A percentile compares a stretch with the other conserved stretches of the same genome.
Conservation (phyloP, 2,797 vertebrate genomes). For the Pseudochirops corinnae region DNA sequence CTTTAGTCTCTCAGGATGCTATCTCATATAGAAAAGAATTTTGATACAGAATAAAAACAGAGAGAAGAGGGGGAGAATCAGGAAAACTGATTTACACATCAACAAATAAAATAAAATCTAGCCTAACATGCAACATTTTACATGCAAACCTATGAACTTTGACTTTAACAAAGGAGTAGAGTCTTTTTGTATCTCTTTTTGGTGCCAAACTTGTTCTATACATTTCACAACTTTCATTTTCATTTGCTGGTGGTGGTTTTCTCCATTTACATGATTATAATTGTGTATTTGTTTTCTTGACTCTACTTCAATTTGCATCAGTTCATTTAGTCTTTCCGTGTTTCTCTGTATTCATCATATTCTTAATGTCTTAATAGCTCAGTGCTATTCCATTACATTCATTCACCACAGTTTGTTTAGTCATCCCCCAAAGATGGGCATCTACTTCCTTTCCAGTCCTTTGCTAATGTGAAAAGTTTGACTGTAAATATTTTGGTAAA, state of each 20-base stretch:
- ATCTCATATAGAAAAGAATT: not conserved
- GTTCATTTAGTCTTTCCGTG: not conserved
- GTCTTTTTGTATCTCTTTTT: not conserved
- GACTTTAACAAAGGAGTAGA: not conserved
- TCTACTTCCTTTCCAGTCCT: not conserved
- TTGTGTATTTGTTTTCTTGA: not conserved
- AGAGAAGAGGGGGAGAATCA: not conserved
- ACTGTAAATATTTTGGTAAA: not conserved
- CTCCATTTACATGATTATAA: not conserved
- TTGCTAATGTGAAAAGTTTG: not conserved
- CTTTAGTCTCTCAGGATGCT: not conserved
- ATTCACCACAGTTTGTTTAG: not conserved
- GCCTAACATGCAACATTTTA: not conserved
- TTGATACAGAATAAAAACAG: not conserved
- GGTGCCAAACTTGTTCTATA: not conserved
- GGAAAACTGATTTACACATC: not conserved
- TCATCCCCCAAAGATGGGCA: not conserved
- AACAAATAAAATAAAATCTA: not conserved
- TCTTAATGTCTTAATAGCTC: not conserved
- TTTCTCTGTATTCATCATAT: not conserved
- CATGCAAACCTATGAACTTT: not conserved
- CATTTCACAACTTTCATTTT: not conserved
- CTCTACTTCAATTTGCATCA: not conserved
- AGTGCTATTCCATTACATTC: not conserved
- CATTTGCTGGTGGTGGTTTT: not conserved